Evolutionary conservation across 2,888 invertebrate species (phyloP).

Genomic region (Diloba caeruleocephala): DNA sequence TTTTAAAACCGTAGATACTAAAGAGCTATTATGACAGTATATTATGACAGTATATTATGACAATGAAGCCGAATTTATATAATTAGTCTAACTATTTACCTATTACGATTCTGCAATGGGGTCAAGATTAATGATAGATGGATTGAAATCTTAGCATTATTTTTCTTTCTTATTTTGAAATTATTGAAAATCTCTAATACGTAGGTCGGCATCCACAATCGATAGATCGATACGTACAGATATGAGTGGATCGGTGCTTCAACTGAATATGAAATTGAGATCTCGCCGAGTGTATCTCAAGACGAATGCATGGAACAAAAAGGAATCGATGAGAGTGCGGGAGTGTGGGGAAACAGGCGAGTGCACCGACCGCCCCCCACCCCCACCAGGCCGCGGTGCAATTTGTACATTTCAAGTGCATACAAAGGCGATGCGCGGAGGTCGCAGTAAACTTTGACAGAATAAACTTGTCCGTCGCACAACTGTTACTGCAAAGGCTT

Average conservation of each 20-base stretch:
- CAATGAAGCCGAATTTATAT: too few species aligned
- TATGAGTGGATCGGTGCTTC: slow-evolving; percentile 63
- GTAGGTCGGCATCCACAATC: too few species aligned
- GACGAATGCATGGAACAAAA: slow-evolving; percentile 87
- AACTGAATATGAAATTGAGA: slow-evolving; percentile 84
- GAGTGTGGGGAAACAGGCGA: slow-evolving; percentile 76
- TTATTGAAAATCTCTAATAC: too few species aligned
- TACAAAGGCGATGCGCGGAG: slow-evolving; percentile 87
- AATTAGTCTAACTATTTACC: too few species aligned
- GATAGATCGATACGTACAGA: slow-evolving; percentile 35
- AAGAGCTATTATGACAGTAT: too few species aligned
- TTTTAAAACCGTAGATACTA: too few species aligned
- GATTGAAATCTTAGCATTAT: too few species aligned
- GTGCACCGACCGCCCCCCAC: slow-evolving; percentile 82
- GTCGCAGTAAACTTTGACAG: slow-evolving; percentile 87
- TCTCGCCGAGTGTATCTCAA: slow-evolving; percentile 83
- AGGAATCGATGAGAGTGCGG: slow-evolving; percentile 85
- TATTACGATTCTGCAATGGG: too few species aligned
- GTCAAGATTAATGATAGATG: too few species aligned
- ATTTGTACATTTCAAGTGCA: slow-evolving; percentile 89
- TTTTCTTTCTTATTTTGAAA: too few species aligned
- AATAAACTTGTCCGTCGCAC: slow-evolving; percentile 87
- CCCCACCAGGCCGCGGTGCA: slow-evolving; percentile 83
- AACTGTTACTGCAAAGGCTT: slow-evolving; percentile 75
- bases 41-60: too few species aligned